phyloP scores from a whole-genome alignment of 2,797 vertebrate genomes.

The Hemibagrus guttatus region DNA sequence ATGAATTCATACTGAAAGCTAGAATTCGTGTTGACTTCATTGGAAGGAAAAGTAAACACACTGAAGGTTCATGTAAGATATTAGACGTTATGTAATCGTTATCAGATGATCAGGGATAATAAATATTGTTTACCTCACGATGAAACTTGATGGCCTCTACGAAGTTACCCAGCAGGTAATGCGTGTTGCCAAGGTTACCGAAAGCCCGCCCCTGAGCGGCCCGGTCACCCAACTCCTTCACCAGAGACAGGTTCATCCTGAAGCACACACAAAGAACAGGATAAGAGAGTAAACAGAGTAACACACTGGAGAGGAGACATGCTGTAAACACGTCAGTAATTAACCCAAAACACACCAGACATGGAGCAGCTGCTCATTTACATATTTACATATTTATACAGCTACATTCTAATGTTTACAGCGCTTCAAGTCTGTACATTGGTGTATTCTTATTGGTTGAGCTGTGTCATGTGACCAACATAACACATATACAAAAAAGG shows the following conservation, averaged over 20 bases:
- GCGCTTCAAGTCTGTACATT: neutral
- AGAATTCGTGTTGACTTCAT: neutral
- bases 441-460: neutral
- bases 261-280: neutral
- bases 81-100: neutral
- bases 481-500: neutral
- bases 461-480: neutral
- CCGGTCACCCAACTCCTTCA: constrained; percentile 92
- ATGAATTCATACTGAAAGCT: no score
- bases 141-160: constrained; percentile 91
- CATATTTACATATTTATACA: neutral
- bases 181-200: constrained; percentile 95
- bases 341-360: neutral
- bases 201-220: constrained; percentile 93
- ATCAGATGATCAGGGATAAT: neutral
- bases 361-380: neutral
- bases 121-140: constrained; percentile 80
- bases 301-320: neutral
- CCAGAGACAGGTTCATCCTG: constrained; percentile 93
- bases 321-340: neutral
- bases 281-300: neutral
- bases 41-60: neutral
- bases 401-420: neutral
- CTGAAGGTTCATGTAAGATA: neutral
- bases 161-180: constrained; percentile 95